A percentile compares a stretch with the other conserved stretches of the same genome.
phyloP scores from a whole-genome alignment of 1,140 invertebrate species.

The Magallana angulata region DNA sequence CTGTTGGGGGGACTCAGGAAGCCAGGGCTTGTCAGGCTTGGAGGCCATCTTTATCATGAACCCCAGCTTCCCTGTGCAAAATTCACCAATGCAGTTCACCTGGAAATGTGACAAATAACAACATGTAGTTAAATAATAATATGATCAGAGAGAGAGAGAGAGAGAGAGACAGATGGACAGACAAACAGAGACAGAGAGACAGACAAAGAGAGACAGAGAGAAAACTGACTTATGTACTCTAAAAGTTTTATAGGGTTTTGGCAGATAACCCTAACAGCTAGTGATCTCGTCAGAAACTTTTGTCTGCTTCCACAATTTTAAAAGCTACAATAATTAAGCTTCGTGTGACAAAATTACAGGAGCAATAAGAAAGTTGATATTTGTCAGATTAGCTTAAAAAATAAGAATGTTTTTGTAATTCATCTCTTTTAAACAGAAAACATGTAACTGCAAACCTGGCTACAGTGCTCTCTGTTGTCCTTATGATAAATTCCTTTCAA shows the following conservation, averaged over 20 bases:
- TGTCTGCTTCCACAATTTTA: too few relatives aligned
- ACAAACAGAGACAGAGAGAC: too few relatives aligned
- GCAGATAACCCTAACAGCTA: too few relatives aligned
- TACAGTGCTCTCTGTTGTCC: constrained; percentile 67
- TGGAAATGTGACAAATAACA: constrained; percentile 46
- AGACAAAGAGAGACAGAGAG: too few relatives aligned
- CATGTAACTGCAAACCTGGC: constrained; percentile 58
- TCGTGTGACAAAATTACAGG: not conserved
- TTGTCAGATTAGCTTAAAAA: not conserved
- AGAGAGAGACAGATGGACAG: too few relatives aligned
- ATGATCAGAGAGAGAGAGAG: too few relatives aligned
- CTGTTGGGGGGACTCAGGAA: constrained; percentile 61
- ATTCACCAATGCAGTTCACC: constrained; percentile 67
- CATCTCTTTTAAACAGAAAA: not conserved
- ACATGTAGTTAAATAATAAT: too few relatives aligned
- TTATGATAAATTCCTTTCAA: constrained; percentile 62
- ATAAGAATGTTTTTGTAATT: not conserved
- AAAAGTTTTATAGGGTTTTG: too few relatives aligned
- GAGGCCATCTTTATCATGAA: not conserved
- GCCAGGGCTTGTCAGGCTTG: constrained; percentile 60
- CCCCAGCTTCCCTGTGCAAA: constrained; percentile 62
- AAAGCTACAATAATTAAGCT: too few relatives aligned
- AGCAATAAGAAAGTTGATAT: not conserved
- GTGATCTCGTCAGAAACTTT: too few relatives aligned
- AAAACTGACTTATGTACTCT: too few relatives aligned